A percentile compares a stretch with the other conserved stretches of the same genome.
Conservation (phyloP, 2,888 invertebrate genomes). For the Enchytraeus crypticus region DNA sequence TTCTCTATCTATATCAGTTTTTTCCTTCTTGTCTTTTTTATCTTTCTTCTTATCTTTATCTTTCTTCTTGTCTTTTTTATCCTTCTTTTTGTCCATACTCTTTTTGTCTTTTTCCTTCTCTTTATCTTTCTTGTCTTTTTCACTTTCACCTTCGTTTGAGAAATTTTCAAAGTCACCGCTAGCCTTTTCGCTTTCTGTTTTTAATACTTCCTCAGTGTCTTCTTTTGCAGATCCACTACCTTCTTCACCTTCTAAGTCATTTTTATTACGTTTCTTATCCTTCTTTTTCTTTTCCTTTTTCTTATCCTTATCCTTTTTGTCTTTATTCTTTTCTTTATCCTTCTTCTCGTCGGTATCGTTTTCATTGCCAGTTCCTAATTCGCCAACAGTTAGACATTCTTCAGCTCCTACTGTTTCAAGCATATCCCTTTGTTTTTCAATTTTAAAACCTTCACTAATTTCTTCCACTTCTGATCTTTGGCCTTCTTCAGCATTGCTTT, state of each 20-base stretch:
- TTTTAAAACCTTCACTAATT: too few species aligned
- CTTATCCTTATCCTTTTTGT: not conserved
- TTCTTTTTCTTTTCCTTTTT: not conserved
- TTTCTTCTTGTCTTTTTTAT: not conserved
- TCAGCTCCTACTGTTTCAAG: too few species aligned
- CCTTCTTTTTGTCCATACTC: not conserved
- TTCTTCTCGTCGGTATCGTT: not conserved
- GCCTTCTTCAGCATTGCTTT: too few species aligned
- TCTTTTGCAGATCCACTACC: not conserved
- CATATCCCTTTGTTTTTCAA: too few species aligned
- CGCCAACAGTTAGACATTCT: too few species aligned
- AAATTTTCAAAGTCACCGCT: not conserved
- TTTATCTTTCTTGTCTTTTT: constrained; percentile 2
- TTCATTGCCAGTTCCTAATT: not conserved
- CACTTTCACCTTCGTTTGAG: not conserved
- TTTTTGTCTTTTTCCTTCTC: not conserved
- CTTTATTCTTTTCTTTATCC: not conserved
- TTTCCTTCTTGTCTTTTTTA: not conserved
- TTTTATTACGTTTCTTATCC: constrained; percentile 46
- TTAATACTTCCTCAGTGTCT: constrained; percentile 51
- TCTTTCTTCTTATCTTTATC: too few species aligned
- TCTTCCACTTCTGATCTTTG: too few species aligned
- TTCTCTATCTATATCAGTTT: not conserved
- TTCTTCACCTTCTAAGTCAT: not conserved
- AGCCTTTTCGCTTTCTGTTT: not conserved